Percentiles rank a stretch among this genome's conserved stretches.
Conservation (phyloP, 2,113 vertebrate species). For the Acrocephalus kingi region DNA sequence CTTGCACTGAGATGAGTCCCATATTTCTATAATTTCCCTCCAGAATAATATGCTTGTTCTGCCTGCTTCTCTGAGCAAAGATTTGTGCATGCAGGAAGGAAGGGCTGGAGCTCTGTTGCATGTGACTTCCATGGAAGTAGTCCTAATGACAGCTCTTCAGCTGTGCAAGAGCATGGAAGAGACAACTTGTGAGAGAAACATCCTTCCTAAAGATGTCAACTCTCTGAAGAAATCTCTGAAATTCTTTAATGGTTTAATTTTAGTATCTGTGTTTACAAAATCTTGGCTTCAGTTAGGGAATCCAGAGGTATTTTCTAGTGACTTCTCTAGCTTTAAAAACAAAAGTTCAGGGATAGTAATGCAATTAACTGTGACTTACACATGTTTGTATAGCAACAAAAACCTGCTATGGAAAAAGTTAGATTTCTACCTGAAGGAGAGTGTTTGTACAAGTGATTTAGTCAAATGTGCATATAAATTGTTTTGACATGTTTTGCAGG, state of each 20-base stretch:
- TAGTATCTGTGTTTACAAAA: constrained; percentile 36
- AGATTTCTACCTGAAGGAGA: constrained; percentile 42
- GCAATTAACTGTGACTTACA: constrained; percentile 35
- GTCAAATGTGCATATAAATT: constrained; percentile 43
- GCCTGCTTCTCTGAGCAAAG: background rate
- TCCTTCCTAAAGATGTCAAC: background rate
- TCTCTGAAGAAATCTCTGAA: constrained; percentile 1
- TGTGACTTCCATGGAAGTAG: constrained; percentile 6
- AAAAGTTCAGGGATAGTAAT: constrained; percentile 44
- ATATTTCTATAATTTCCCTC: background rate
- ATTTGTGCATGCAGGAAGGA: background rate
- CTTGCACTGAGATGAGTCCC: background rate
- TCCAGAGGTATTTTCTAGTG: constrained; percentile 38
- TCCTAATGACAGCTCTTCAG: background rate
- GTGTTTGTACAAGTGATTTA: constrained; percentile 24
- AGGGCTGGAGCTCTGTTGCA: constrained; percentile 3
- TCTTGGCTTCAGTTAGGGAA: background rate
- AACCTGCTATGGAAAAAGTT: constrained; percentile 45
- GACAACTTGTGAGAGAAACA: background rate
- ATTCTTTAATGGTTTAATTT: constrained; percentile 49
- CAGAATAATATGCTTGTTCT: background rate
- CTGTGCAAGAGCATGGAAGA: background rate
- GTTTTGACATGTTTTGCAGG: constrained; percentile 48
- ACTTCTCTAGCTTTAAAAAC: constrained; percentile 50
- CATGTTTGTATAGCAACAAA: constrained; percentile 11